Evolutionary conservation across 2,888 invertebrate genomes (phyloP).

Genomic region (Harpagoxenus sublaevis): DNA sequence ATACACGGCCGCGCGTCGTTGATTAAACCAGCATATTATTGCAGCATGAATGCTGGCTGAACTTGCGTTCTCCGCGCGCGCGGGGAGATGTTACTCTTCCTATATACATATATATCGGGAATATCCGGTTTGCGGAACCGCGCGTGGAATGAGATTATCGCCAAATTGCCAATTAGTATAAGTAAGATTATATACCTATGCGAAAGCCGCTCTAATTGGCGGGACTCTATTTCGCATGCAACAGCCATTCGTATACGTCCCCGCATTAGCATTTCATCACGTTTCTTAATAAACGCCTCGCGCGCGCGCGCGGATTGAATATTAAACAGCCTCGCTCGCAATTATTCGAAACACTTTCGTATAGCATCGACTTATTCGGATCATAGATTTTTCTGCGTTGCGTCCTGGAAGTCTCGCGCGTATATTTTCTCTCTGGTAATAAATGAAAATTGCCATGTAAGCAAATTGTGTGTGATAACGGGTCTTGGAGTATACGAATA

Average conservation of each 20-base stretch:
- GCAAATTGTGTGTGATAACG: not conserved
- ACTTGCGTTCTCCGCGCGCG: not conserved
- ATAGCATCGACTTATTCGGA: not conserved
- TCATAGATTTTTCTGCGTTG: not conserved
- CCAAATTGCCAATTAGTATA: constrained; percentile 47
- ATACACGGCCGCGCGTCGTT: not conserved
- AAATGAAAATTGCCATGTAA: not conserved
- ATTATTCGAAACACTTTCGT: constrained; percentile 28
- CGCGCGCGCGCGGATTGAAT: constrained; percentile 32
- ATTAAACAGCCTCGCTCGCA: constrained; percentile 27
- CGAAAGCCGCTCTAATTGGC: constrained; percentile 36
- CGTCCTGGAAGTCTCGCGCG: not conserved
- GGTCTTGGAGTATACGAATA: not conserved
- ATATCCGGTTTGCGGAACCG: constrained; percentile 24
- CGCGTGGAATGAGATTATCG: constrained; percentile 21
- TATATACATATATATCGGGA: not conserved
- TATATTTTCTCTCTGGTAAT: not conserved
- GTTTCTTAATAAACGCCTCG: constrained; percentile 8
- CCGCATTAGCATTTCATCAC: constrained; percentile 28
- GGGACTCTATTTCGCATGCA: constrained; percentile 40
- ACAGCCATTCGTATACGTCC: not conserved
- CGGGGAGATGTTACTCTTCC: not conserved
- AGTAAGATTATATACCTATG: constrained; percentile 34
- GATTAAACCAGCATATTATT: not conserved
- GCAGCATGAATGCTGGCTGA: not conserved